These are phyloP conservation scores for Sylvietta virens DNA, from an alignment of 2,113 vertebrate genomes.

Conservation along the genomic window DNA sequence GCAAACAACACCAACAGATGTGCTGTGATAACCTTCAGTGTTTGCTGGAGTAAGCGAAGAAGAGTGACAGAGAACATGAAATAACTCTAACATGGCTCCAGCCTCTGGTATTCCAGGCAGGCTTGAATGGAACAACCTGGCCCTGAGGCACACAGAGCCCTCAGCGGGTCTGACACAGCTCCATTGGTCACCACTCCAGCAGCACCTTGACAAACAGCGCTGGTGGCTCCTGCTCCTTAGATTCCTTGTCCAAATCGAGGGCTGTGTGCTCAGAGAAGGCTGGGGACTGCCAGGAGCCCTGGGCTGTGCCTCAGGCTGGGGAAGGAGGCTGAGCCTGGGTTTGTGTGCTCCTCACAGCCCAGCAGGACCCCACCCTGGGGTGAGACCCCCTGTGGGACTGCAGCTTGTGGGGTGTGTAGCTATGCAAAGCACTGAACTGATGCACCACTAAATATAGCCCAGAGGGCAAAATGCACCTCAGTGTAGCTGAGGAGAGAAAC, in stretches of 20 bases:
- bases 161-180: not conserved
- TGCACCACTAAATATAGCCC: not conserved
- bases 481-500: not conserved
- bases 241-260: accelerated
- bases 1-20: not conserved
- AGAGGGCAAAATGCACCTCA: not conserved
- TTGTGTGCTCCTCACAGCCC: not conserved
- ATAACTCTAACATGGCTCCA: not conserved
- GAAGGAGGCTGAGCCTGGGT: not conserved
- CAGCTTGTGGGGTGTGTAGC: accelerated
- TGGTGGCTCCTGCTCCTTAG: not conserved
- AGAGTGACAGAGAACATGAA: not conserved
- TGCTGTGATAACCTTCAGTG: not conserved
- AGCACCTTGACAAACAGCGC: accelerated
- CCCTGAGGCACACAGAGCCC: not conserved
- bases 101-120: not conserved
- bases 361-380: not conserved
- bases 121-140: not conserved
- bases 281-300: not conserved
- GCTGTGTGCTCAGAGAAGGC: not conserved
- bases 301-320: not conserved
- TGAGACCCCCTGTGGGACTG: not conserved
- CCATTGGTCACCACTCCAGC: not conserved
- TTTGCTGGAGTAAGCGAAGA: not conserved
- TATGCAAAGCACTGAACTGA: not conserved